A percentile compares a stretch with the other conserved stretches of the same genome.
phyloP scores from a whole-genome alignment of 2,113 vertebrate genomes.

The Zosterops lateralis region DNA sequence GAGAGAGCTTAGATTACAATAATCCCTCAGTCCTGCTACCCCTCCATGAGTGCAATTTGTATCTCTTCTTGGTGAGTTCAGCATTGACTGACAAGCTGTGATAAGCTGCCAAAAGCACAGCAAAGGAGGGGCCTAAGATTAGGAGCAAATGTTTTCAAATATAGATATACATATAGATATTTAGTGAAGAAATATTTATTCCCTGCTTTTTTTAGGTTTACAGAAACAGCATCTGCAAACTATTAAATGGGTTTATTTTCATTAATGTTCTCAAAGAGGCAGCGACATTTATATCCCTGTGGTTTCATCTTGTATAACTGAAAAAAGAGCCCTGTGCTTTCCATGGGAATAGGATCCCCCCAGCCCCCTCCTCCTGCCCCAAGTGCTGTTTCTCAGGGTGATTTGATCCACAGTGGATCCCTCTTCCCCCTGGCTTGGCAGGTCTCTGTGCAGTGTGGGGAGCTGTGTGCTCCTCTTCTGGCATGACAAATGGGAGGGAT shows the following conservation, averaged over 20 bases:
- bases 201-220: conserved; percentile 60
- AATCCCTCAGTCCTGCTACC: background rate
- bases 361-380: background rate
- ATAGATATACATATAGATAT: conserved; percentile 60
- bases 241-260: conserved; percentile 74
- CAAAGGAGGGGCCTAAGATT: conserved; percentile 3
- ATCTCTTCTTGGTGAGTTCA: background rate
- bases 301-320: conserved; percentile 35
- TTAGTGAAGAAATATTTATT: conserved; percentile 48
- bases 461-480: background rate
- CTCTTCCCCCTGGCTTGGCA: background rate
- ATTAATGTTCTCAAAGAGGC: conserved; percentile 64
- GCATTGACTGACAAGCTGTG: background rate
- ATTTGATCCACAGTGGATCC: background rate
- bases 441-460: background rate
- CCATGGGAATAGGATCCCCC: conserved; percentile 48
- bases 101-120: conserved; percentile 32
- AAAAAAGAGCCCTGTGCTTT: conserved; percentile 43
- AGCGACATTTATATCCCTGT: conserved; percentile 59
- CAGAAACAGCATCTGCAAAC: conserved; percentile 66
- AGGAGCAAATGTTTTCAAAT: conserved; percentile 47
- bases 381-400: background rate
- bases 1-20: conserved; percentile 9
- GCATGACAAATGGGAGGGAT: background rate
- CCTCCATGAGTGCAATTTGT: background rate